Base-by-base conservation (phyloP, 2,888 invertebrate genomes). In the Allophyes oxyacanthae region DNA sequence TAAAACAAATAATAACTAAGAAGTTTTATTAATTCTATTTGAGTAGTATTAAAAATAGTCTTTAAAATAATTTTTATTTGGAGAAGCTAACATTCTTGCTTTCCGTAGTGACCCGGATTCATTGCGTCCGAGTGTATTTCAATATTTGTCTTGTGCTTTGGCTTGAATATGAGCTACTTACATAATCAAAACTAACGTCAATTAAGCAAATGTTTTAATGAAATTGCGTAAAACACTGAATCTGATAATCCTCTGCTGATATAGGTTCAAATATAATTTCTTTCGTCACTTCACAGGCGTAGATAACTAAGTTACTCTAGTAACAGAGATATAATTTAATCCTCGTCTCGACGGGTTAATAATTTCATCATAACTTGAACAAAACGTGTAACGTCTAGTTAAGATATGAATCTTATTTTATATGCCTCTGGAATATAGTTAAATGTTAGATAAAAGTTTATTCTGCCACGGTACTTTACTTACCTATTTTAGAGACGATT, bases 291-390 rank as follows among this genome's bases (percentile, higher is more conserved):
- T 26, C 25, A 20, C 53, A 33, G 37, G 53, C 54, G 41, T 36
- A 15, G 28, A 46, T 66, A 65, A 70, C 65, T 63, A 42, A 33
- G 49, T 72, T 74, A 71, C 64, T 38, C 14, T 14, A 46, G 36
- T 41, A 42, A 51, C 53, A 53, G 36, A 61, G 70, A 52, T 43
- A 52, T 71, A 62, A 74, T 71, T 58, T 44, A 62, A 73, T 71
- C 54, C 40, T 10, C 36, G 52, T 51, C 72, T 64, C 67, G 71
- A 71, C 63, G 71, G 72, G 59, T 64, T 71, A 64, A 67, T 74
- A 70, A 72, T 74, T 66, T 56, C 59, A 74, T 74, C 64, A 62
- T 48, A 74, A 67, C 54, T 74, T 71, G 57, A 71, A 71, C 67
- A 64, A 62, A 46, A 61, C 36, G 45, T 53, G 56, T 37, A 56